phyloP scores from a whole-genome alignment of 2,888 invertebrate genomes.

The Ceriagrion tenellum region DNA sequence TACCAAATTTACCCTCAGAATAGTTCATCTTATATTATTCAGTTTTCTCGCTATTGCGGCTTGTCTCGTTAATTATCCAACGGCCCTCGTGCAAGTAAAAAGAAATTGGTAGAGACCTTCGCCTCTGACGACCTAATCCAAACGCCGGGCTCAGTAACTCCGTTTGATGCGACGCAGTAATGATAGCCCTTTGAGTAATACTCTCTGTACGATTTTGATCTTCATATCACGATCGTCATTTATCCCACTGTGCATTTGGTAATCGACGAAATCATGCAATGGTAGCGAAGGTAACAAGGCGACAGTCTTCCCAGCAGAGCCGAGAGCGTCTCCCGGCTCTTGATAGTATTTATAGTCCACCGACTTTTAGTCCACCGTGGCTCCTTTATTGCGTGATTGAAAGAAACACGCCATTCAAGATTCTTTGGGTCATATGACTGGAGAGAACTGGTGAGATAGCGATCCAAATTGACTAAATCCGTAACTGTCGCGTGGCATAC shows the following conservation, averaged over 20 bases:
- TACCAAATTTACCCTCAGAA: too few species aligned
- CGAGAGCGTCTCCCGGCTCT: background rate
- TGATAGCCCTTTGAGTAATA: background rate
- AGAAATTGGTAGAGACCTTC: background rate
- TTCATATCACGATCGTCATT: background rate
- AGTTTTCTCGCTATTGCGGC: too few species aligned
- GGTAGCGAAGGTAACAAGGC: background rate
- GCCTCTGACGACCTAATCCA: background rate
- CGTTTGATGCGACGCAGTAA: background rate
- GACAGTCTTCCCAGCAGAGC: background rate
- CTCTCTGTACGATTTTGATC: background rate
- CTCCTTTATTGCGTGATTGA: background rate
- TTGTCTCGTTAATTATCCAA: too few species aligned
- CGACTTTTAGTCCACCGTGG: too few species aligned
- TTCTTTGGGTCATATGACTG: background rate
- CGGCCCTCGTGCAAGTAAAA: too few species aligned
- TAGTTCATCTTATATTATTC: too few species aligned
- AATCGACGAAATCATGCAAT: background rate
- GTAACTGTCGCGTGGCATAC: background rate
- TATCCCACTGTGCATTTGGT: background rate
- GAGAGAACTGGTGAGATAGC: background rate
- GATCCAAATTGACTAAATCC: background rate
- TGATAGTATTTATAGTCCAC: background rate
- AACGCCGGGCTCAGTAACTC: background rate
- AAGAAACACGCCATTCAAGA: background rate